Percentiles rank a stretch among this genome's conserved stretches.
Evolutionary conservation across 1,140 invertebrate species (phyloP).

Genomic region (Pentalonia nigronervosa): DNA sequence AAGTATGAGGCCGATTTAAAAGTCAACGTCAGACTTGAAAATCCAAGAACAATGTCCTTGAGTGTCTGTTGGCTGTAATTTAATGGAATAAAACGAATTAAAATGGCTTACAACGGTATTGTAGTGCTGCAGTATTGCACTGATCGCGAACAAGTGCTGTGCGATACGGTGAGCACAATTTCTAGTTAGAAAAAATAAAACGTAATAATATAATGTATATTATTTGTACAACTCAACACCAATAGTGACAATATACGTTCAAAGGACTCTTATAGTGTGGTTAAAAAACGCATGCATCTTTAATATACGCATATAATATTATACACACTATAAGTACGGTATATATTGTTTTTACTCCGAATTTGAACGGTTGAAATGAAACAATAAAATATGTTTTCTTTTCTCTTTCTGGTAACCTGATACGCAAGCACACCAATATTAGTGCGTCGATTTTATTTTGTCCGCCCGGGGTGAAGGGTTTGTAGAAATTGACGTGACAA

Average conservation of each 20-base stretch:
- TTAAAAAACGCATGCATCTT: not conserved
- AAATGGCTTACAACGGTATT: not conserved
- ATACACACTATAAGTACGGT: not conserved
- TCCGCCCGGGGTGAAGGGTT: not conserved
- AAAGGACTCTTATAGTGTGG: not conserved
- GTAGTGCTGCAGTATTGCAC: not conserved
- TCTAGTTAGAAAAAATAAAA: not conserved
- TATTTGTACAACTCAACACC: not conserved
- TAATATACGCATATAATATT: not conserved
- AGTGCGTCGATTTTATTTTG: not conserved
- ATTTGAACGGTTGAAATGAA: not conserved
- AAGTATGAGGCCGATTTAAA: not conserved
- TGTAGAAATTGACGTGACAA: not conserved
- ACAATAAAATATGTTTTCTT: not conserved
- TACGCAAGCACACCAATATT: not conserved
- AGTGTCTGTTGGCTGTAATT: not conserved
- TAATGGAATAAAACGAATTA: slow-evolving; percentile 4
- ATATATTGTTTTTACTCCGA: not conserved
- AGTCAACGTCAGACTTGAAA: not conserved
- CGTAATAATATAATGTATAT: not conserved
- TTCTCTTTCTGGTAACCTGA: not conserved
- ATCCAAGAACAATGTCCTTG: not conserved
- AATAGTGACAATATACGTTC: not conserved
- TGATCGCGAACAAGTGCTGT: not conserved
- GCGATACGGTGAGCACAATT: not conserved